Evolutionary conservation across 2,888 invertebrate species (phyloP).

Genomic region (Heteropelma amictum): DNA sequence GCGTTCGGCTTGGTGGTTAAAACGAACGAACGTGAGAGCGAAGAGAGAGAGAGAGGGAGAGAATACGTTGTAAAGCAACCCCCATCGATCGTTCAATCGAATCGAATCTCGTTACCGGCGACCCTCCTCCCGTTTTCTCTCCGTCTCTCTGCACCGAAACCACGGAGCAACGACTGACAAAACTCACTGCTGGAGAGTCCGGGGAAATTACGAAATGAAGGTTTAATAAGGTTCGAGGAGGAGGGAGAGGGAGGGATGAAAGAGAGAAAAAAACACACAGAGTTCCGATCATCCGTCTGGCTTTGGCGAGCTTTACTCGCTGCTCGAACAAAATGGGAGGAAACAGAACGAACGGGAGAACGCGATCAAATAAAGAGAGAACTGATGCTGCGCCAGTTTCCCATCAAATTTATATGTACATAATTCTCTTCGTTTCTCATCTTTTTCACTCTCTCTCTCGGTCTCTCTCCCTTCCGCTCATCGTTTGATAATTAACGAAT

Average conservation of each 20-base stretch:
- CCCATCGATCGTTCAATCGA: constrained; percentile 53
- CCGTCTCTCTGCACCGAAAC: constrained; percentile 1
- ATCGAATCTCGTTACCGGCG: constrained; percentile 47
- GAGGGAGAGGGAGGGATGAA: constrained; percentile 41
- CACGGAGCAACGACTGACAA: constrained; percentile 42
- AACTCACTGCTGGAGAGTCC: constrained; percentile 42
- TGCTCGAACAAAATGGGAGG: constrained; percentile 1
- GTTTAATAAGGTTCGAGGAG: constrained; percentile 71
- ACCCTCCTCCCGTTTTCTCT: not conserved
- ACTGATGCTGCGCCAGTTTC: constrained; percentile 15
- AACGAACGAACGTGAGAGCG: constrained; percentile 20
- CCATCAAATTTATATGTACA: constrained; percentile 10
- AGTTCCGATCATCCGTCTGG: not conserved
- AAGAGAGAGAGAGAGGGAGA: not conserved
- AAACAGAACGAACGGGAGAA: constrained; percentile 43
- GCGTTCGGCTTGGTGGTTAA: constrained; percentile 16
- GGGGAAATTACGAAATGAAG: constrained; percentile 72
- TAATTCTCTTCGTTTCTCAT: not conserved
- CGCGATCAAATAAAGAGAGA: not conserved
- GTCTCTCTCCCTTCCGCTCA: constrained; percentile 10
- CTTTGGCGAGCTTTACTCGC: constrained; percentile 21
- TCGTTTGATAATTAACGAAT: constrained; percentile 74
- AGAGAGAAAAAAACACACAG: constrained; percentile 42
- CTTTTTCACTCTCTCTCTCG: not conserved
- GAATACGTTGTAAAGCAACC: constrained; percentile 20